Percentiles rank a stretch among this genome's conserved stretches.
phyloP scores from a whole-genome alignment of 2,888 invertebrate genomes.

The Zygaena filipendulae region DNA sequence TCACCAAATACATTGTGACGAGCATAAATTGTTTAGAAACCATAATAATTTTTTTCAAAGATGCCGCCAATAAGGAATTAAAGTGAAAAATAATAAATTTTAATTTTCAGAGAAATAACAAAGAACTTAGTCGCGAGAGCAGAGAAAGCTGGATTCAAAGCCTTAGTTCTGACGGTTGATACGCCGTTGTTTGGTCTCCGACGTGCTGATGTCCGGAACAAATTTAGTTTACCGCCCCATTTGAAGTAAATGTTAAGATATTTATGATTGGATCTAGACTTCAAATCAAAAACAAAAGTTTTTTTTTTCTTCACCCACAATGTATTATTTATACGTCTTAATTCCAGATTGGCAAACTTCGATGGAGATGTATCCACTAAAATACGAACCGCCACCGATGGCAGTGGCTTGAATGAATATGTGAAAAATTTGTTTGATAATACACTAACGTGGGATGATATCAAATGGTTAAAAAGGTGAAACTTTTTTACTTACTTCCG shows the following conservation, averaged over 20 bases:
- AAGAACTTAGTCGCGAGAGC: slow-evolving; percentile 76
- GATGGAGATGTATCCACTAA: slow-evolving; percentile 55
- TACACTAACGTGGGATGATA: slow-evolving; percentile 83
- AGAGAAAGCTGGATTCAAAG: slow-evolving; percentile 83
- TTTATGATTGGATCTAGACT: slow-evolving; percentile 1
- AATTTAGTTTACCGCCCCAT: slow-evolving; percentile 82
- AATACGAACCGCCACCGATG: slow-evolving; percentile 48
- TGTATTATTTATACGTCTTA: not conserved
- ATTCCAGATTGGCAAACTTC: slow-evolving; percentile 81
- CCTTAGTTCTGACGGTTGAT: slow-evolving; percentile 87
- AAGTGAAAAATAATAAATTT: no score
- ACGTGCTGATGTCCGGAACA: slow-evolving; percentile 82
- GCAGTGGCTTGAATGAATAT: slow-evolving; percentile 82
- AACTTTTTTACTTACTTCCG: no score
- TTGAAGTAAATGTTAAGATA: slow-evolving; percentile 62
- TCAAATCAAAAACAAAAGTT: no score
- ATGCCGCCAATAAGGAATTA: no score
- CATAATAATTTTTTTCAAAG: no score
- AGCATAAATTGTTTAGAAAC: no score
- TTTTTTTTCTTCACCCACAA: no score
- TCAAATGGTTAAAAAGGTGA: slow-evolving; percentile 82
- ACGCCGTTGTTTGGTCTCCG: slow-evolving; percentile 87
- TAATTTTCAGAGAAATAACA: slow-evolving; percentile 71
- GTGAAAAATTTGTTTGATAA: slow-evolving; percentile 80
- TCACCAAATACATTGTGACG: no score